These are phyloP conservation scores for Carlito syrichta DNA, from an alignment of 2,113 vertebrate genomes.

Conservation along the genomic window DNA sequence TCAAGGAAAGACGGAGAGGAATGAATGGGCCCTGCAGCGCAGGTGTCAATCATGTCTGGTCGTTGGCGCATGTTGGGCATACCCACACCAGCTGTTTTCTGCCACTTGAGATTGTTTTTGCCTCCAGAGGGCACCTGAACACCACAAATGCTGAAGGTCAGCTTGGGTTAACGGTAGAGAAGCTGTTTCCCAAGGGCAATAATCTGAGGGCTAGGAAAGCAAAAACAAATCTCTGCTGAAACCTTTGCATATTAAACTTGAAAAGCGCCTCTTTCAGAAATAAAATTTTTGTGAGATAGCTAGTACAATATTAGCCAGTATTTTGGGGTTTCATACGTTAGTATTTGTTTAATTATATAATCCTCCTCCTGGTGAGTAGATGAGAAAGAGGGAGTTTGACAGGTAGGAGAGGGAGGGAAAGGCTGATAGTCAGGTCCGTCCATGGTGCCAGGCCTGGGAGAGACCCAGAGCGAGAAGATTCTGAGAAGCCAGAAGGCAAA, in stretches of 20 bases:
- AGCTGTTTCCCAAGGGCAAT: not conserved
- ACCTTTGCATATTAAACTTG: not conserved
- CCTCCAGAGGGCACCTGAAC: constrained; percentile 3
- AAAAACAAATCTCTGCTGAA: not conserved
- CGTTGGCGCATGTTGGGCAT: not conserved
- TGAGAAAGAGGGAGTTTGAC: not conserved
- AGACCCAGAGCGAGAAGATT: not conserved
- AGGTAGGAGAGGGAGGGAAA: not conserved
- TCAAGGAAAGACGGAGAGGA: not conserved
- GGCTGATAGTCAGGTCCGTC: not conserved
- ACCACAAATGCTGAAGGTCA: not conserved
- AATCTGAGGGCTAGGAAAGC: not conserved
- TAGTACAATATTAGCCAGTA: not conserved
- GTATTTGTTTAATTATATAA: not conserved
- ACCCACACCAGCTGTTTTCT: no score
- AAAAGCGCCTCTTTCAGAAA: not conserved
- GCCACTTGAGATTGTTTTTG: not conserved
- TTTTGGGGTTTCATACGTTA: not conserved
- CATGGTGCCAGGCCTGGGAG: not conserved
- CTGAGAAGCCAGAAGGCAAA: not conserved
- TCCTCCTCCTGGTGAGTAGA: not conserved
- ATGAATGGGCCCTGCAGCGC: not conserved
- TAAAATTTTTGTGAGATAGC: not conserved
- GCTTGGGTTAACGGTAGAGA: not conserved
- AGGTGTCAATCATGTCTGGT: not conserved